Conservation (phyloP, 2,797 vertebrate genomes). For the Limosa lapponica region DNA sequence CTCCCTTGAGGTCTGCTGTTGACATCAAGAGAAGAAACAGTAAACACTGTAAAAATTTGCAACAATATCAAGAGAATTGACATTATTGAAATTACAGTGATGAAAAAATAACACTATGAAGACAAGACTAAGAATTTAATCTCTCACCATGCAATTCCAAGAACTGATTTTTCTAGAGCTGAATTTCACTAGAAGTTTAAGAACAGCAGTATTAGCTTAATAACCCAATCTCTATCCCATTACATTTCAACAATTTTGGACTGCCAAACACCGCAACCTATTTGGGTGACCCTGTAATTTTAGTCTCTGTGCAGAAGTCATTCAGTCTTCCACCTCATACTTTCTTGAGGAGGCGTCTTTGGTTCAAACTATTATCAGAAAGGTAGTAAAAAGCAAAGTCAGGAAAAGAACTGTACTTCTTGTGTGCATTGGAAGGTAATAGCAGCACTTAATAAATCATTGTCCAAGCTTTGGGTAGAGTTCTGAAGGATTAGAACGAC, state of each 20-base stretch:
- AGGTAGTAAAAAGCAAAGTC: not conserved
- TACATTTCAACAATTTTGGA: not conserved
- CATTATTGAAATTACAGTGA: not conserved
- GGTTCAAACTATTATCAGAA: not conserved
- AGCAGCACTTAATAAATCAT: not conserved
- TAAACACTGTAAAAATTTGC: not conserved
- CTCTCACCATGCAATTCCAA: not conserved
- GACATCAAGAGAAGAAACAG: not conserved
- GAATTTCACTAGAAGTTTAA: not conserved
- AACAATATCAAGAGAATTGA: not conserved
- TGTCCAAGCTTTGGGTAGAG: not conserved
- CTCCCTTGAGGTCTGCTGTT: not conserved
- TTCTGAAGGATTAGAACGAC: accelerated
- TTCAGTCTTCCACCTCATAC: not conserved
- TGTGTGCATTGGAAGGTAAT: not conserved
- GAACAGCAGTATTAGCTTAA: not conserved
- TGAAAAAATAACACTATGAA: not conserved
- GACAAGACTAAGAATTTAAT: not conserved
- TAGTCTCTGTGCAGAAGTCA: not conserved
- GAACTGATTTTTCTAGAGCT: not conserved
- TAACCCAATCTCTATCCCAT: not conserved
- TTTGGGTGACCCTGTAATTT: not conserved
- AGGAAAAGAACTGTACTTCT: not conserved
- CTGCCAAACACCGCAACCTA: not conserved
- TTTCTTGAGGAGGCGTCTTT: not conserved